Conservation (phyloP, 2,797 vertebrate genomes). For the Babyrousa celebensis region DNA sequence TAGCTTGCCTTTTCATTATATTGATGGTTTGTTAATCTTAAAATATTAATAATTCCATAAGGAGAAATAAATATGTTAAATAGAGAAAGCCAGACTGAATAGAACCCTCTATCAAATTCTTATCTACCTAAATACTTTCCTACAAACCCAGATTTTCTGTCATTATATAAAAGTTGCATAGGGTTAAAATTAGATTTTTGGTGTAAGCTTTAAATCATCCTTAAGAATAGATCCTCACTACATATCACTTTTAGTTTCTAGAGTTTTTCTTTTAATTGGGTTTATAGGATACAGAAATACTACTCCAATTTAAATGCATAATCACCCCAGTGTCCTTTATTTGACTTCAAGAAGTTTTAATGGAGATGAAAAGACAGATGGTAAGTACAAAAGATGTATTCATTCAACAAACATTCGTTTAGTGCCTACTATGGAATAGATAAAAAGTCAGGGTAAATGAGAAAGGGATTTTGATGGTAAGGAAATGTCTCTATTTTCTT, state of each 20-base stretch:
- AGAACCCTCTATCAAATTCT: conserved; percentile 43
- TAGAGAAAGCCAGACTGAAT: neutral
- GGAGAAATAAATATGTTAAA: neutral
- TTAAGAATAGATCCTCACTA: conserved; percentile 41
- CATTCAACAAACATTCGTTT: conserved; percentile 23
- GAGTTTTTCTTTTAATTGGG: conserved; percentile 57
- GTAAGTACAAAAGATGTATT: conserved; percentile 27
- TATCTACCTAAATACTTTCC: conserved; percentile 14
- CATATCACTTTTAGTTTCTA: conserved; percentile 17
- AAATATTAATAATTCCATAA: conserved; percentile 63
- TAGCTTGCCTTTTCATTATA: neutral
- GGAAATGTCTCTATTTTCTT: conserved; percentile 22
- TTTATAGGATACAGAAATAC: conserved; percentile 18
- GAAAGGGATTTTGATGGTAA: conserved; percentile 16
- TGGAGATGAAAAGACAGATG: conserved; percentile 30
- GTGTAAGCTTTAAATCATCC: conserved; percentile 45
- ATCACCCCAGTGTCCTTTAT: neutral
- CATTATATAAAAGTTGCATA: conserved; percentile 31
- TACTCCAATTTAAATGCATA: conserved; percentile 40
- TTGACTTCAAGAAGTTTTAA: conserved; percentile 38
- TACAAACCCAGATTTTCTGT: conserved; percentile 1
- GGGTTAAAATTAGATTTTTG: conserved; percentile 57
- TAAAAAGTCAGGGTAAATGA: neutral
- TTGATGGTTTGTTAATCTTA: neutral
- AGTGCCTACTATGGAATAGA: neutral